Evolutionary conservation across 2,113 vertebrate genomes (phyloP).

Genomic region (Aix galericulata): DNA sequence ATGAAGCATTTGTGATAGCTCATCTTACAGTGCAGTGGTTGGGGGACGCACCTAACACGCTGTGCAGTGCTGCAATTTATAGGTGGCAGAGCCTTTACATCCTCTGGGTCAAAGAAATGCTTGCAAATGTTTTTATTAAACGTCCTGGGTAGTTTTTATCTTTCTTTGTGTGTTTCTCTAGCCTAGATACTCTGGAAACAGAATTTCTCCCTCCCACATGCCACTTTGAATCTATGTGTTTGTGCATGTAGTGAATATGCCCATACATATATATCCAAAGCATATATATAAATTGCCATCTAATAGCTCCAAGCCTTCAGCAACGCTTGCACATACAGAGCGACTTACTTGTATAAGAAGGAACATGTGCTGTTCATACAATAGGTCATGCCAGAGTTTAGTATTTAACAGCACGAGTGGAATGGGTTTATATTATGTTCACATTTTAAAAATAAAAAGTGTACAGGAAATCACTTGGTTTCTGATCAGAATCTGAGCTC

Average conservation of each 20-base stretch:
- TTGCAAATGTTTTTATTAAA: neutral
- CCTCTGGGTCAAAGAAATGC: neutral
- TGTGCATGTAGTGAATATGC: neutral
- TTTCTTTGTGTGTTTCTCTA: neutral
- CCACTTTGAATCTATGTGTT: neutral
- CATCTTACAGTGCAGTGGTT: neutral
- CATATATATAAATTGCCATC: neutral
- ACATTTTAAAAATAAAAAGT: constrained; percentile 43
- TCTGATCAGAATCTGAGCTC: constrained; percentile 59
- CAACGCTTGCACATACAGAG: neutral
- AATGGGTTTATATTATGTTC: neutral
- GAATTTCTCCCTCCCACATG: neutral
- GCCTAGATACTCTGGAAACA: neutral
- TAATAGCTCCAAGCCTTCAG: neutral
- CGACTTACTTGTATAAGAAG: neutral
- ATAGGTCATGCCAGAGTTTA: neutral
- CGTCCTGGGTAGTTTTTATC: neutral
- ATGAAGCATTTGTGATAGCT: neutral
- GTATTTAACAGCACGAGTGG: neutral
- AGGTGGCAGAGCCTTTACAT: neutral
- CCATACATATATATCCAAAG: neutral
- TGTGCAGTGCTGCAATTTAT: neutral
- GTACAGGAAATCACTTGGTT: constrained; percentile 31
- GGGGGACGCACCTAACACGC: neutral
- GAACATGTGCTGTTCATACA: neutral